Conservation (phyloP, 2,888 invertebrate genomes). For the Plebejus anna region DNA sequence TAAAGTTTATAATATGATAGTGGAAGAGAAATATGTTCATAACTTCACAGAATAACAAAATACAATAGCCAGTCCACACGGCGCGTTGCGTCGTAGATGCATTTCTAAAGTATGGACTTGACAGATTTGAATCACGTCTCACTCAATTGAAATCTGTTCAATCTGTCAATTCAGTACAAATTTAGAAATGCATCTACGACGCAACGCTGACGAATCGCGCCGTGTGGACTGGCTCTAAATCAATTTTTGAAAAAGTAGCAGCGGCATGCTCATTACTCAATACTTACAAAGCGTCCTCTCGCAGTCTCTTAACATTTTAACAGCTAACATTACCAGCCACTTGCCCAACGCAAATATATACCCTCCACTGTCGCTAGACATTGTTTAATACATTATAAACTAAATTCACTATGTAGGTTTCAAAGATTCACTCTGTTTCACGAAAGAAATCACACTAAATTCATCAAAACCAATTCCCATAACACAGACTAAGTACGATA, state of each 20-base stretch:
- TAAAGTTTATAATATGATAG: not conserved
- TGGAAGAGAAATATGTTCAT: not conserved
- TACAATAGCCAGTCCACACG: no score
- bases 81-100: no score
- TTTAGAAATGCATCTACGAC: no score
- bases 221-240: no score
- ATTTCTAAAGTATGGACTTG: no score
- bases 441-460: not conserved
- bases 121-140: no score
- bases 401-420: no score
- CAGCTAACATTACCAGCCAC: slow-evolving; percentile 50
- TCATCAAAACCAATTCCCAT: not conserved
- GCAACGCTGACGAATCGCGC: no score
- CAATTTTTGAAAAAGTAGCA: not conserved
- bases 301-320: slow-evolving; percentile 54
- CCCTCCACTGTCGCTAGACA: slow-evolving; percentile 62
- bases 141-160: no score
- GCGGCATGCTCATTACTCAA: not conserved
- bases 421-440: not conserved
- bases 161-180: no score
- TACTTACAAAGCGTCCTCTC: slow-evolving; percentile 36
- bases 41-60: not conserved
- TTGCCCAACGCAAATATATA: slow-evolving; percentile 52
- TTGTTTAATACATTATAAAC: slow-evolving; percentile 34
- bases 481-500: not conserved